These are phyloP conservation scores for Acanthurus leucopareius DNA, from an alignment of 2,797 vertebrate species.

Conservation along the genomic window DNA sequence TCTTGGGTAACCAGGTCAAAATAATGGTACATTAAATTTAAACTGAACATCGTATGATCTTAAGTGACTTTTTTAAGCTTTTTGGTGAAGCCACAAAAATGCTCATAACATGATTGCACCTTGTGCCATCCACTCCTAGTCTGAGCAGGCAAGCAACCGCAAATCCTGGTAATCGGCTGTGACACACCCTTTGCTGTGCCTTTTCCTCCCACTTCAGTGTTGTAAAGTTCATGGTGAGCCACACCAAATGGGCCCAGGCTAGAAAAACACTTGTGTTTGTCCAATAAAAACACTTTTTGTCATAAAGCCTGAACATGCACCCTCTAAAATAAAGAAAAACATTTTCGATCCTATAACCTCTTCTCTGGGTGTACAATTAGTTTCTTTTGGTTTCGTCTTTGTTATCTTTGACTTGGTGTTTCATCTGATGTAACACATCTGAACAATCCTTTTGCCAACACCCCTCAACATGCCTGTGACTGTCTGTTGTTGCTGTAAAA, in stretches of 20 bases:
- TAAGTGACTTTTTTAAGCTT: neutral
- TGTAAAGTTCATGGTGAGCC: constrained; percentile 38
- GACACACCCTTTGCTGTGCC: constrained; percentile 36
- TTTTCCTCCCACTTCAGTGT: constrained; percentile 33
- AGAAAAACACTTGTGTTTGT: constrained; percentile 50
- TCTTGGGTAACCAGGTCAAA: no score
- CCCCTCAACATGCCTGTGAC: neutral
- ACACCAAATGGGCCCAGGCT: constrained; percentile 32
- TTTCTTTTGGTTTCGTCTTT: neutral
- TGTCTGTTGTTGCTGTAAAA: neutral
- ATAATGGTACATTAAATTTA: neutral
- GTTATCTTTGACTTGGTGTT: neutral
- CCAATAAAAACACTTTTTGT: constrained; percentile 38
- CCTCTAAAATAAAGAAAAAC: constrained; percentile 6
- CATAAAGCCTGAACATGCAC: constrained; percentile 5
- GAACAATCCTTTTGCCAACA: neutral
- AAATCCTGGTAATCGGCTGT: constrained; percentile 50
- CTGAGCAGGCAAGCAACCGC: constrained; percentile 41
- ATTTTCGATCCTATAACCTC: neutral
- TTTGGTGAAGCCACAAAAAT: constrained; percentile 16
- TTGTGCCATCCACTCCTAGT: constrained; percentile 23
- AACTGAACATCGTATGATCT: neutral
- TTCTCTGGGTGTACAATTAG: neutral
- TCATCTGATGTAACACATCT: neutral
- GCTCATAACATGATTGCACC: constrained; percentile 28